Base-by-base conservation (phyloP, 2,113 vertebrate genomes). In the Platysternon megacephalum region DNA sequence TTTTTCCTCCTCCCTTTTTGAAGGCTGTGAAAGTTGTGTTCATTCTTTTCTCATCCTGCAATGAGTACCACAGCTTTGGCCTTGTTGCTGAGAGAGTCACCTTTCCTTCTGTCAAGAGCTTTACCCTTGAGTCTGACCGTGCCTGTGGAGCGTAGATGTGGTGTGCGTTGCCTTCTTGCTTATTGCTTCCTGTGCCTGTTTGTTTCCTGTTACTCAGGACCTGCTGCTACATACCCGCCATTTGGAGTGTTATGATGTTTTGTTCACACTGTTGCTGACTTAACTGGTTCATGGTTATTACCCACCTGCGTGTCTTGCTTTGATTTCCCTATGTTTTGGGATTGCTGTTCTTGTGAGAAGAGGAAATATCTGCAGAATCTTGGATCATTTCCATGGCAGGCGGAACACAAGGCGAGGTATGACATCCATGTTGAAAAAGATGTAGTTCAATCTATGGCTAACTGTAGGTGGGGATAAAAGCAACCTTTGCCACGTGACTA, bases 21-120 rank as follows among this genome's bases (percentile, higher is more conserved):
- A 86, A 95, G 87, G 13, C 1, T 39, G 0, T 81, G 84, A 52
- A 16, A 16, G 56, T 92, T 2, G 0, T 81, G 72, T 22, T 89
- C 2, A 2, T 88, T 88, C 94, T 91, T 83, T 65, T 95, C 95
- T 97, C 48, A 85, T 87, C 91, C 89, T 81, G 72, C 87, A 89
- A 74, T 35, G 11, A 2, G 65, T 83, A 87, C 1, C 39, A 1
- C 78, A 89, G 26, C 48, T 84, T 90, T 84, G 82, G 80, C 39
- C 6, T 16, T 78, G 11, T 46, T 78, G 74, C 42, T 78, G 42
- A 78, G 74, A 39, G 32, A 44, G 42, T 26, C 42, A 16, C 42
- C 24, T 44, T 46, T 78, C 24, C 42, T 46, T 28, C 74, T 46
- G 22, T 78, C 74, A 78, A 46, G 12, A 78, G 24, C 11, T 78